A percentile compares a stretch with the other conserved stretches of the same genome.
phyloP scores from a whole-genome alignment of 2,888 invertebrate genomes.

The Biston stratarius region DNA sequence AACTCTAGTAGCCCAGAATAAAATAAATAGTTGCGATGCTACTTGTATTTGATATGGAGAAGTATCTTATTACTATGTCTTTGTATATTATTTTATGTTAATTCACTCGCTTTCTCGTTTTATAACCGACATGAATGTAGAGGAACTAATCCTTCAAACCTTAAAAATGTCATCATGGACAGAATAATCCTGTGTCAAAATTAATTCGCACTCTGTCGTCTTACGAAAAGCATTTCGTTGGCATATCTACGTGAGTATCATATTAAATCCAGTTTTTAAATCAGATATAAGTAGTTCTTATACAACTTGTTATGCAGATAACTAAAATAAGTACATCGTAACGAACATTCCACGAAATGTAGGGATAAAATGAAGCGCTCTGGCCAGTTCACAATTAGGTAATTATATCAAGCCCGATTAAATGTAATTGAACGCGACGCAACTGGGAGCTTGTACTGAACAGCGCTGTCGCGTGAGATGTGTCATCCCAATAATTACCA shows the following conservation, averaged over 20 bases:
- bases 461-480: slow-evolving; percentile 47
- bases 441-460: slow-evolving; percentile 55
- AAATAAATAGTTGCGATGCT: not conserved
- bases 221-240: slow-evolving; percentile 21
- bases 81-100: too few relatives aligned
- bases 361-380: slow-evolving; percentile 50
- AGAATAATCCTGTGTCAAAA: slow-evolving; percentile 29
- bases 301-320: slow-evolving; percentile 27
- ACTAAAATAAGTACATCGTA: slow-evolving; percentile 4
- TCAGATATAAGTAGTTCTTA: slow-evolving; percentile 38
- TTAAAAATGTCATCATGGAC: slow-evolving; percentile 20
- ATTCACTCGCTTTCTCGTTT: not conserved
- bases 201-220: slow-evolving; percentile 24
- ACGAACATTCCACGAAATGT: slow-evolving; percentile 22
- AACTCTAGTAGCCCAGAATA: not conserved
- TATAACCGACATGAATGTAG: not conserved
- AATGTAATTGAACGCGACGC: slow-evolving; percentile 81
- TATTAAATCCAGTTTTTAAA: slow-evolving; percentile 28
- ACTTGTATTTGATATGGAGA: not conserved
- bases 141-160: slow-evolving; percentile 15
- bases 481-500: slow-evolving; percentile 54
- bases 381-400: slow-evolving; percentile 72
- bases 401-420: slow-evolving; percentile 83
- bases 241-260: slow-evolving; percentile 27
- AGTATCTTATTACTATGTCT: too few relatives aligned